These are phyloP conservation scores for Drosophila silvestris DNA, from an alignment of 2,888 invertebrate genomes.

Conservation along the genomic window DNA sequence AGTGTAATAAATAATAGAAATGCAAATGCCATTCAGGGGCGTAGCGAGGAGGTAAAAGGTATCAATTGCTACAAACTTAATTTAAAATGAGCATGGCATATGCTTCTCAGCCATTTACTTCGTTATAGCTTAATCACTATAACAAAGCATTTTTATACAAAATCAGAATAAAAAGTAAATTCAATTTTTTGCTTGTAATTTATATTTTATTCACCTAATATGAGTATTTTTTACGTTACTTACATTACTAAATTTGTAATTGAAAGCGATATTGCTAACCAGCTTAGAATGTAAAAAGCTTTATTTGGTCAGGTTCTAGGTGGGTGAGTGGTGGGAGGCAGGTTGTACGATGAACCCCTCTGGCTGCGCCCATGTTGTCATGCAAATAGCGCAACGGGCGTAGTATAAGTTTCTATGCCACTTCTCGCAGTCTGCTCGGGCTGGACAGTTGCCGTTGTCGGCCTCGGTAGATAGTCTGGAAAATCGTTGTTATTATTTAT, in stretches of 20 bases:
- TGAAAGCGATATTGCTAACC: background rate
- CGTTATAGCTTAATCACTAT: background rate
- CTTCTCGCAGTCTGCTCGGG: background rate
- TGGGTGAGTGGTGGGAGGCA: background rate
- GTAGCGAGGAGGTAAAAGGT: background rate
- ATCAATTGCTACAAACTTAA: background rate
- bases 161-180: background rate
- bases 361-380: conserved; percentile 35
- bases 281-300: background rate
- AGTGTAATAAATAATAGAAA: conserved; percentile 67
- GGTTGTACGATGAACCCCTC: background rate
- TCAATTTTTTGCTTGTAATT: background rate
- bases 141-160: background rate
- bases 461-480: conserved; percentile 73
- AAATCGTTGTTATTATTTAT: conserved; percentile 82
- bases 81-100: background rate
- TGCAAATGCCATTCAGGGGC: conserved; percentile 15
- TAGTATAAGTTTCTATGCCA: conserved; percentile 33
- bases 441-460: conserved; percentile 35
- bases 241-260: too few relatives aligned
- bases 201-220: background rate
- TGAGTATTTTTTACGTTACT: background rate
- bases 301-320: too few relatives aligned
- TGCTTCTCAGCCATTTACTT: background rate
- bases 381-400: conserved; percentile 71